phyloP scores from a whole-genome alignment of 2,113 vertebrate species.

The Neogobius melanostomus region DNA sequence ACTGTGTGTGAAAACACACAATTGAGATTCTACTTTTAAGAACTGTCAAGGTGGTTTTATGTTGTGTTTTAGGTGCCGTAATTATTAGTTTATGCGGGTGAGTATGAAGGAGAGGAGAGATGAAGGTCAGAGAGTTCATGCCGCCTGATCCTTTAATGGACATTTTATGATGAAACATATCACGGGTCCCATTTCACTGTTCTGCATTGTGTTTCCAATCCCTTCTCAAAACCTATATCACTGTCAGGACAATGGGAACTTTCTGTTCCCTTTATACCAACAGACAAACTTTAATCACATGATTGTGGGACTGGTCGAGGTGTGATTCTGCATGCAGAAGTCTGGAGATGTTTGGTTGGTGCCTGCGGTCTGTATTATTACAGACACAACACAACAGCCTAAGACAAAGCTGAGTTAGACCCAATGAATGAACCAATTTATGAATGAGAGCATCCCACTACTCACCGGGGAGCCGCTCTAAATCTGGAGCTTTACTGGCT shows the following conservation, averaged over 20 bases:
- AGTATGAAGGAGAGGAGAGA: neutral
- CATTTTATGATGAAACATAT: slow-evolving; percentile 35
- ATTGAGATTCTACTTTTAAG: too few relatives aligned
- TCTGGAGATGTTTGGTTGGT: neutral
- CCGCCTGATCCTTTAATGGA: neutral
- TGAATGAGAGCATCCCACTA: too few relatives aligned
- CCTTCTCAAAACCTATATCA: slow-evolving; percentile 12
- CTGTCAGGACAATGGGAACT: neutral
- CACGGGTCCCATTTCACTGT: neutral
- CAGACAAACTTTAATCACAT: slow-evolving; percentile 13
- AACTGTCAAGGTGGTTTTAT: neutral
- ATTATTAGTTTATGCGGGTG: slow-evolving; percentile 8
- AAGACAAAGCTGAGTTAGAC: too few relatives aligned
- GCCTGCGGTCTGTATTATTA: too few relatives aligned
- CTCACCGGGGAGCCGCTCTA: too few relatives aligned
- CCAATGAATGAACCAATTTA: too few relatives aligned
- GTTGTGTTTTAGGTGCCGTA: neutral
- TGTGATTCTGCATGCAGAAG: neutral
- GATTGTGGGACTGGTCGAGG: slow-evolving; percentile 14
- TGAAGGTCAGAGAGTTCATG: slow-evolving; percentile 5
- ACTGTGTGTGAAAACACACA: too few relatives aligned
- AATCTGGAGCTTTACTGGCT: too few relatives aligned
- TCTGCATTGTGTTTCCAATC: slow-evolving; percentile 5
- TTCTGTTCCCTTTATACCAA: neutral
- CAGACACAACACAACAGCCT: too few relatives aligned